These are phyloP conservation scores for Leucophora obtusa DNA, from an alignment of 2,888 invertebrate genomes.

Conservation along the genomic window DNA sequence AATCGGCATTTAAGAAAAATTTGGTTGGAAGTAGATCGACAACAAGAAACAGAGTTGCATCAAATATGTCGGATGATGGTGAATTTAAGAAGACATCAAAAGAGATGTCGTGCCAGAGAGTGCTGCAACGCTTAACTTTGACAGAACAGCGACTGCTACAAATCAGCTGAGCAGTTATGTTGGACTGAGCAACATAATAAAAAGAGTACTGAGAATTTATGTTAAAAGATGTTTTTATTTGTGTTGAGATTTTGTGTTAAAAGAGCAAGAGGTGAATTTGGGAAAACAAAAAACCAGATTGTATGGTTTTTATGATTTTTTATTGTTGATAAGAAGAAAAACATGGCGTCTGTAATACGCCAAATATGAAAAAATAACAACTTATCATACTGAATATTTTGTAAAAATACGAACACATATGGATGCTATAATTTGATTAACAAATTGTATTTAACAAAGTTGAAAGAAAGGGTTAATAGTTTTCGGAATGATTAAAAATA, in stretches of 20 bases:
- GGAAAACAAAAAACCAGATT: slow-evolving; percentile 42
- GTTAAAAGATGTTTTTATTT: background rate
- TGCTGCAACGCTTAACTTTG: background rate
- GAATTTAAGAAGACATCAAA: background rate
- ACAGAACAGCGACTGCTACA: background rate
- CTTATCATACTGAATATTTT: background rate
- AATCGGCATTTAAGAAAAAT: slow-evolving; percentile 7
- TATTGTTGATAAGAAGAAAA: slow-evolving; percentile 30
- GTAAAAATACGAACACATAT: background rate
- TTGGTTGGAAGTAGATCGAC: slow-evolving; percentile 23
- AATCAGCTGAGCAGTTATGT: background rate
- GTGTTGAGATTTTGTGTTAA: background rate
- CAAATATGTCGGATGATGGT: background rate
- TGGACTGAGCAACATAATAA: background rate
- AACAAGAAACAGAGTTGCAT: background rate
- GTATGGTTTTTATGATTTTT: slow-evolving; percentile 19
- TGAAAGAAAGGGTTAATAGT: background rate
- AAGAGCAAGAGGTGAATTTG: slow-evolving; percentile 6
- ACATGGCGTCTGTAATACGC: slow-evolving; percentile 42
- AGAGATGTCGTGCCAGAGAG: background rate
- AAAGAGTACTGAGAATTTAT: background rate
- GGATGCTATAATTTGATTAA: background rate
- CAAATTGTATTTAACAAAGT: background rate
- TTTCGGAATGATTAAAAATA: too few relatives aligned
- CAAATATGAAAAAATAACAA: slow-evolving; percentile 14